Conservation (phyloP, 2,113 vertebrate species). For the Limnothrissa miodon region DNA sequence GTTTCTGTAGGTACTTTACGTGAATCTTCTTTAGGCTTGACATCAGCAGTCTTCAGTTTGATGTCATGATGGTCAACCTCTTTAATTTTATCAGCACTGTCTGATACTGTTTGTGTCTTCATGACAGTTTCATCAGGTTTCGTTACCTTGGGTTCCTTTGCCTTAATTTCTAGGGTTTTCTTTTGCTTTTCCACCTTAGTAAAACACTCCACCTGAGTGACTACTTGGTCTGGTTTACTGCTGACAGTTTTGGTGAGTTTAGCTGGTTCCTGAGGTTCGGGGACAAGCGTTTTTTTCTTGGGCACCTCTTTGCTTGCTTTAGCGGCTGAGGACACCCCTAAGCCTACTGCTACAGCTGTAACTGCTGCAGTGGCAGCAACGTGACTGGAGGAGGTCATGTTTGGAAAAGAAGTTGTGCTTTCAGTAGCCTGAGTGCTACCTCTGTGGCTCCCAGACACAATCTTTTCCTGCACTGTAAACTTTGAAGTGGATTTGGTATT, state of each 20-base stretch:
- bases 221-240: not conserved
- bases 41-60: not conserved
- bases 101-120: not conserved
- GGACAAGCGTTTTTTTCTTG: slow-evolving; percentile 36
- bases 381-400: slow-evolving; percentile 25
- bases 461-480: slow-evolving; percentile 45
- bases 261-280: slow-evolving; percentile 33
- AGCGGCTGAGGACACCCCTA: slow-evolving; percentile 28
- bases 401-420: slow-evolving; percentile 37
- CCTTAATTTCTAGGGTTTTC: not conserved
- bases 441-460: slow-evolving; percentile 43
- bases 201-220: not conserved
- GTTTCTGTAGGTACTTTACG: not conserved
- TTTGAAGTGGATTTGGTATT: slow-evolving; percentile 34
- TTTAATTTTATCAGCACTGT: slow-evolving; percentile 18
- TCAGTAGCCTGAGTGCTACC: slow-evolving; percentile 38
- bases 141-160: not conserved
- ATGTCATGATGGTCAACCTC: not conserved
- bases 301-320: slow-evolving; percentile 45
- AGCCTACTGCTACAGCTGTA: slow-evolving; percentile 49
- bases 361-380: slow-evolving; percentile 29
- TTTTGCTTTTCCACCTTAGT: not conserved
- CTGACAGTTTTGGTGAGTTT: not conserved
- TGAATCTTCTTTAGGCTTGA: not conserved
- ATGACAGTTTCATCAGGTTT: slow-evolving; percentile 6